phyloP scores from a whole-genome alignment of 2,888 invertebrate species.

The Agriopis marginaria region DNA sequence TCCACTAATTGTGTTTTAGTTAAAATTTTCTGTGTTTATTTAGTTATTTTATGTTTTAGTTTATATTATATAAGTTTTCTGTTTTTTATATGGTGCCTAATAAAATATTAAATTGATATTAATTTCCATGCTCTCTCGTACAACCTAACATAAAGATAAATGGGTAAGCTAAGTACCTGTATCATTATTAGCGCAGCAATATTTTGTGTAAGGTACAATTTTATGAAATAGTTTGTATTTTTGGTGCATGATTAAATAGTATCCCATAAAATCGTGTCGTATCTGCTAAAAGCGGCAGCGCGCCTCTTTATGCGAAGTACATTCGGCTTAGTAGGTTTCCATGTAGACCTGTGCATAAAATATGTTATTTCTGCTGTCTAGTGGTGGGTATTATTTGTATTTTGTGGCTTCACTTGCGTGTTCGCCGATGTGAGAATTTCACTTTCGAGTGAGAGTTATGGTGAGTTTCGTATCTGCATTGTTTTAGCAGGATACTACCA shows the following conservation, averaged over 20 bases:
- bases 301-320: conserved; percentile 70
- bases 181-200: no score
- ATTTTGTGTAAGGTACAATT: no score
- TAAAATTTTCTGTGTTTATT: no score
- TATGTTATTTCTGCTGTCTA: conserved; percentile 61
- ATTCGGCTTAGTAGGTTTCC: conserved; percentile 76
- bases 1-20: no score
- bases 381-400: conserved; percentile 62
- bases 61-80: no score
- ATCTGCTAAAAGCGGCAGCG: conserved; percentile 49
- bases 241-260: not conserved
- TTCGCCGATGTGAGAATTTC: not conserved
- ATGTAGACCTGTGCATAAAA: conserved; percentile 76
- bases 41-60: no score
- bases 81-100: no score
- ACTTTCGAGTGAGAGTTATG: not conserved
- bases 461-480: not conserved
- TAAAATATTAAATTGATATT: no score
- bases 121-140: no score
- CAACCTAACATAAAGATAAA: no score
- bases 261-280: conserved; percentile 45
- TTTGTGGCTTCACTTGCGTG: conserved; percentile 36
- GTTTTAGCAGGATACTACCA: no score
- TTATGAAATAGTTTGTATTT: not conserved
- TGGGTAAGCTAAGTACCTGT: no score